Base-by-base conservation (phyloP, 2,797 vertebrate species). In the Lindbergichthys nudifrons region DNA sequence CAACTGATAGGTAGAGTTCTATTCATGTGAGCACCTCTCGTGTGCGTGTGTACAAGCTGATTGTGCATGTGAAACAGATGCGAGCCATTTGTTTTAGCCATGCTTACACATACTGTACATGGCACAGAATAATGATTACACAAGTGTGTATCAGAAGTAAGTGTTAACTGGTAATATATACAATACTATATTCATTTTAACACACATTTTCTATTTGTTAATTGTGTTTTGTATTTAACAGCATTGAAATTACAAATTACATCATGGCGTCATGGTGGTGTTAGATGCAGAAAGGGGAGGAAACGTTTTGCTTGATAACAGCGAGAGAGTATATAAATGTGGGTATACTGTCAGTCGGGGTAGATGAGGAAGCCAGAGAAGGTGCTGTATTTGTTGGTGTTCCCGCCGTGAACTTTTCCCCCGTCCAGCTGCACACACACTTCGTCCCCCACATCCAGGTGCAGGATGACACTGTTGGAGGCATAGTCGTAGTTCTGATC, bases 401-500 rank as follows among this genome's bases (percentile, higher is more conserved):
- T 98, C 53, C 97, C 97, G 0, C 97, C 97, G 0, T 98, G 97
- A 53, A 97, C 97, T 84, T 98, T 98, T 69, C 97, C 97, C 0
- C 97, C 97, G 0, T 98, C 97, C 84, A 98, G 93, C 83, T 97
- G 97, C 48, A 98, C 96, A 42, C 95, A 98, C 70, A 98, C 97
- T 72, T 98, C 97, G 1, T 98, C 97, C 0, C 97, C 97, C 32
- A 97, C 97, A 2, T 98, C 97, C 87, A 98, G 93, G 84, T 98
- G 97, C 61, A 98, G 94, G 92, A 98, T 97, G 82, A 97, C 97
- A 8, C 97, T 98, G 93, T 98, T 98, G 82, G 97, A 97, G 74
- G 97, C 97, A 1, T 98, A 98, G 94, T 98, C 97, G 1, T 98
- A 98, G 93, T 98, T 98, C 94, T 98, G 97, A 85, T 98, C 97